phyloP scores from a whole-genome alignment of 2,113 vertebrate species.

The Salvelinus namaycush region DNA sequence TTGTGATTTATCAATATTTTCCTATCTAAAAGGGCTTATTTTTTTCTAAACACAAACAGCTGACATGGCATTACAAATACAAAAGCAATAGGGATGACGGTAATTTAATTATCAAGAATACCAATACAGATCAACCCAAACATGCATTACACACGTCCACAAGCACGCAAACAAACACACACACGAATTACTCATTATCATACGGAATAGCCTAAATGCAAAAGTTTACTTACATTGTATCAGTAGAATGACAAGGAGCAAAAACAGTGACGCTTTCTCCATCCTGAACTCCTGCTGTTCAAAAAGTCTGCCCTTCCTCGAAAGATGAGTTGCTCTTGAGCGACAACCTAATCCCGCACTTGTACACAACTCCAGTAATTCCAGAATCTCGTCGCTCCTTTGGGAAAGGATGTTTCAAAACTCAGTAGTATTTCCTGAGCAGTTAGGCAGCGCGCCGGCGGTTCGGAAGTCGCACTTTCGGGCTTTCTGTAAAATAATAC shows the following conservation, averaged over 20 bases:
- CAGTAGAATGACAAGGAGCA: slow-evolving; percentile 55
- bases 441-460: neutral
- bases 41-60: neutral
- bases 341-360: slow-evolving; percentile 54
- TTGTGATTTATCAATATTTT: too few relatives aligned
- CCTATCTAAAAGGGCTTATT: too few relatives aligned
- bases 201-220: neutral
- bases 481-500: neutral
- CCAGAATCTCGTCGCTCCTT: neutral
- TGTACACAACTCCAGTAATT: slow-evolving; percentile 58
- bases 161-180: slow-evolving; percentile 12
- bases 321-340: slow-evolving; percentile 40
- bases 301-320: slow-evolving; percentile 19
- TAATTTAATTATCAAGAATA: too few relatives aligned
- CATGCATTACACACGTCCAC: neutral
- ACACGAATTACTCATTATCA: neutral
- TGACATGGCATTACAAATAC: too few relatives aligned
- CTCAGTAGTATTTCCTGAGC: neutral
- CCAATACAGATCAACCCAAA: slow-evolving; percentile 1
- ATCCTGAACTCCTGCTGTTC: slow-evolving; percentile 37
- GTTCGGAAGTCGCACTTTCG: neutral
- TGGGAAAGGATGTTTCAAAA: neutral
- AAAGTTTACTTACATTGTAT: slow-evolving; percentile 65
- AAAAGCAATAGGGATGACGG: too few relatives aligned
- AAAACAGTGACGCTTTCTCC: slow-evolving; percentile 62